A percentile compares a stretch with the other conserved stretches of the same genome.
Conservation (phyloP, 2,888 invertebrate species). For the Apotomis capreana region DNA sequence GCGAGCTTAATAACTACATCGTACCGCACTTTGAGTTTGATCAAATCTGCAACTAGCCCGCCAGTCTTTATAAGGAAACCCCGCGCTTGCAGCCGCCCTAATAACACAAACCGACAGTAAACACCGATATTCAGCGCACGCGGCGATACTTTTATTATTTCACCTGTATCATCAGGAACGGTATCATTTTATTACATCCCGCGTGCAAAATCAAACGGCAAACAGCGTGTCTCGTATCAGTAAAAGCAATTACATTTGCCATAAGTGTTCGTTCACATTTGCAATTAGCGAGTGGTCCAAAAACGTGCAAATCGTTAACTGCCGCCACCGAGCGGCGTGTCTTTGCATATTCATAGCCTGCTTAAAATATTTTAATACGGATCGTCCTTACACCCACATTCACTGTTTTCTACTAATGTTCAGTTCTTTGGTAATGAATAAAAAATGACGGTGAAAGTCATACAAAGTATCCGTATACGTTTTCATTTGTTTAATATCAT, state of each 20-base stretch:
- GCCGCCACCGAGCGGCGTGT: constrained; percentile 75
- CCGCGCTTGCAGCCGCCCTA: constrained; percentile 14
- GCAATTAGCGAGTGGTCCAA: constrained; percentile 82
- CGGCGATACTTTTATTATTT: constrained; percentile 31
- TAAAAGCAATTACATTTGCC: constrained; percentile 80
- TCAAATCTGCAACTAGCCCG: constrained; percentile 52
- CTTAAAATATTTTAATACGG: constrained; percentile 83
- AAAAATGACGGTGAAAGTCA: constrained; percentile 50
- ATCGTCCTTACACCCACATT: constrained; percentile 69
- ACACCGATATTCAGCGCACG: constrained; percentile 12
- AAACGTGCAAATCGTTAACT: constrained; percentile 83
- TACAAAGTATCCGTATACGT: neutral
- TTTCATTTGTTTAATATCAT: neutral
- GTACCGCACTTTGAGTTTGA: constrained; percentile 72
- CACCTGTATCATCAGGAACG: constrained; percentile 36
- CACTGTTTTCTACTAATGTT: constrained; percentile 75
- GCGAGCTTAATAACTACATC: constrained; percentile 71
- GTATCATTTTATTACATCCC: constrained; percentile 39
- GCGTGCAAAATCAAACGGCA: constrained; percentile 62
- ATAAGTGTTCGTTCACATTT: constrained; percentile 81
- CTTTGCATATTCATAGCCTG: constrained; percentile 83
- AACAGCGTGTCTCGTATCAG: constrained; percentile 71
- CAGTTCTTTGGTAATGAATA: constrained; percentile 67
- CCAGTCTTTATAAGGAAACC: constrained; percentile 20
- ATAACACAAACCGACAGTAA: constrained; percentile 17